Percentiles rank a stretch among this genome's conserved stretches.
Evolutionary conservation across 92 coral and sea anemone genomes (phyloP).

Genomic region (Blastomussa wellsi): DNA sequence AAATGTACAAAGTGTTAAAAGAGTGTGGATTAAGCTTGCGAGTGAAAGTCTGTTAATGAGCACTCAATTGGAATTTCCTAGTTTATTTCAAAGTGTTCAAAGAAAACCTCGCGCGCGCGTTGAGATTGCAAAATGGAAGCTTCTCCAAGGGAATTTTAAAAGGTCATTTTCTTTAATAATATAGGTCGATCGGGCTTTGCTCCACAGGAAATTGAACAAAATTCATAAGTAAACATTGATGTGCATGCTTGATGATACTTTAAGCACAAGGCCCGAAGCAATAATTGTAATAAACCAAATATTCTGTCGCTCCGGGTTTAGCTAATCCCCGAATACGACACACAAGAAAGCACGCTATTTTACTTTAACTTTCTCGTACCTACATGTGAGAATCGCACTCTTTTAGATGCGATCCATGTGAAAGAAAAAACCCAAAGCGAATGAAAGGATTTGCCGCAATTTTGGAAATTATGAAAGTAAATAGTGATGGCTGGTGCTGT

Average conservation of each 20-base stretch:
- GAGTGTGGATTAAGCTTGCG: slow-evolving; percentile 44
- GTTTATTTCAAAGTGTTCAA: background rate
- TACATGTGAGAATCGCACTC: background rate
- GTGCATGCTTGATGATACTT: slow-evolving; percentile 36
- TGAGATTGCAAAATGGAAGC: background rate
- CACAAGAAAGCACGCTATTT: background rate
- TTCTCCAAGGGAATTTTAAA: slow-evolving; percentile 8
- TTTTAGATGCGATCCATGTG: background rate
- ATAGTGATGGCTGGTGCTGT: slow-evolving; percentile 14
- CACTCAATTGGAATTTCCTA: background rate
- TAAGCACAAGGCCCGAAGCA: slow-evolving; percentile 8
- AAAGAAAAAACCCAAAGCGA: background rate
- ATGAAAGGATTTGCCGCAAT: slow-evolving; percentile 11
- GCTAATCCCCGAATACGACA: background rate
- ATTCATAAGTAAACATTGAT: slow-evolving; percentile 61
- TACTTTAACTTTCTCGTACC: background rate
- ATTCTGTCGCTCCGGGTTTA: slow-evolving; percentile 16
- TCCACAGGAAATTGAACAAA: slow-evolving; percentile 60
- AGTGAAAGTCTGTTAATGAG: slow-evolving; percentile 27
- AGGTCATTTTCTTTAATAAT: slow-evolving; percentile 43
- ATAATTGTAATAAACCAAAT: background rate
- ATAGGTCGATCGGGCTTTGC: slow-evolving; percentile 28
- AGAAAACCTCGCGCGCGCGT: background rate
- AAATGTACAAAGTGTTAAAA: slow-evolving; percentile 46
- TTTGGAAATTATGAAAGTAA: slow-evolving; percentile 26